Conservation (phyloP, 2,113 vertebrate species). For the Calidris pygmaea region DNA sequence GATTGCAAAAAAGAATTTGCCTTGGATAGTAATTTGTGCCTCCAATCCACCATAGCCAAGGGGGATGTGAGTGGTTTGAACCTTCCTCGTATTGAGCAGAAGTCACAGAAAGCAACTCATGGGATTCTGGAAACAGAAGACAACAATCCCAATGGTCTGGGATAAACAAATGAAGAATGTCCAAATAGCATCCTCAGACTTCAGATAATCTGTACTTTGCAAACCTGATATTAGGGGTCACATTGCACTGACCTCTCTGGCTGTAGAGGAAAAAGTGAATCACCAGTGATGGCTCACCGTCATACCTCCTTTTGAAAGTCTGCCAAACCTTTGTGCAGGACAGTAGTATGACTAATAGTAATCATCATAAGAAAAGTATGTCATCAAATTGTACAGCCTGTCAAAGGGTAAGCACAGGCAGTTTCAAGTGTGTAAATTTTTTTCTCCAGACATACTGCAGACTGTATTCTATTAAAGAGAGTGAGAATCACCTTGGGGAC, state of each 20-base stretch:
- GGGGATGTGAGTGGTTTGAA: not conserved
- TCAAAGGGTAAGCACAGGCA: not conserved
- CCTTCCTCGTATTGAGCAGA: not conserved
- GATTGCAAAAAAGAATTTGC: not conserved
- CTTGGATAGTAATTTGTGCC: not conserved
- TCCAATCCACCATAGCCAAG: not conserved
- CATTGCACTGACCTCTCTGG: not conserved
- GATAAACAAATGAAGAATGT: not conserved
- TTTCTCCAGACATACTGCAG: not conserved
- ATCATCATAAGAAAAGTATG: not conserved
- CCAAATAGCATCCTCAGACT: not conserved
- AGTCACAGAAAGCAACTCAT: not conserved
- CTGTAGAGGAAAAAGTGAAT: slow-evolving; percentile 50
- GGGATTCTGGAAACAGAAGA: not conserved
- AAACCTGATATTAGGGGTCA: not conserved
- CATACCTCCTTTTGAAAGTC: not conserved
- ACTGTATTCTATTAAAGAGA: not conserved
- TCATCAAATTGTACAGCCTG: not conserved
- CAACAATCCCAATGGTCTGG: not conserved
- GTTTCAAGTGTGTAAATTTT: not conserved
- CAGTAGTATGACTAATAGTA: slow-evolving; percentile 13
- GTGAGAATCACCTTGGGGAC: not conserved
- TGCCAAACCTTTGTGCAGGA: not conserved
- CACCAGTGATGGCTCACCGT: slow-evolving; percentile 25
- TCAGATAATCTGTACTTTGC: not conserved